These are phyloP conservation scores for Holcopasites calliopsidis DNA, from an alignment of 1,140 invertebrate genomes.

Conservation along the genomic window DNA sequence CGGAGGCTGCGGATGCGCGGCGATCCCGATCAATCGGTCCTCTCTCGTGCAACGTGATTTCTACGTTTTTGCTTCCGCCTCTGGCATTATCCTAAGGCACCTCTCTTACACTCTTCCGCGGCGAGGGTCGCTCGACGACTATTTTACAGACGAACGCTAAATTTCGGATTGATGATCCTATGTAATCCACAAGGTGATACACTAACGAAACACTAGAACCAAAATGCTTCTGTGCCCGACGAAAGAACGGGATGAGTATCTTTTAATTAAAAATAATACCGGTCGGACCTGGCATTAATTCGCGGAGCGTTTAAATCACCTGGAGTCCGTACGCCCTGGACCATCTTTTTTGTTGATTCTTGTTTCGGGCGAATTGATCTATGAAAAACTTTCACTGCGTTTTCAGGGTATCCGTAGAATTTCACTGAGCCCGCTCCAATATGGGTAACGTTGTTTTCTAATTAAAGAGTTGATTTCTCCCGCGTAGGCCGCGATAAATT, in stretches of 20 bases:
- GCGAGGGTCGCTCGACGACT: too few species aligned
- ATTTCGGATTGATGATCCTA: too few species aligned
- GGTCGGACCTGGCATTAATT: too few species aligned
- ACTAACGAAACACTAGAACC: too few species aligned
- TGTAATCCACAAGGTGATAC: too few species aligned
- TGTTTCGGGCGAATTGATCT: too few species aligned
- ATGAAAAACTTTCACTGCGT: too few species aligned
- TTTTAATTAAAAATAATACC: too few species aligned
- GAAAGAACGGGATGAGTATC: too few species aligned
- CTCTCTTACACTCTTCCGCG: slow-evolving; percentile 18
- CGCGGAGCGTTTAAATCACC: neutral
- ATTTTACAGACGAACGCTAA: too few species aligned
- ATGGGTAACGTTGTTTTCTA: neutral
- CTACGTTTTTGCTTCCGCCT: slow-evolving; percentile 25
- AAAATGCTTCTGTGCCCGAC: too few species aligned
- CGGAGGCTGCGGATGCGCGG: slow-evolving; percentile 43
- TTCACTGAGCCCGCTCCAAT: slow-evolving; percentile 21
- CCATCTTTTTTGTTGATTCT: neutral
- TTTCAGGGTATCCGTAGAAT: slow-evolving; percentile 35
- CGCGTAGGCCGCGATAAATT: neutral
- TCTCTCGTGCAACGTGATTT: slow-evolving; percentile 8
- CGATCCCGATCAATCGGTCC: slow-evolving; percentile 45
- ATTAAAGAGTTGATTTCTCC: too few species aligned
- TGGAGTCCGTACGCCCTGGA: neutral
- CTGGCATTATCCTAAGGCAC: slow-evolving; percentile 19